phyloP scores from a whole-genome alignment of 2,797 vertebrate species.

The Nannoperca australis region DNA sequence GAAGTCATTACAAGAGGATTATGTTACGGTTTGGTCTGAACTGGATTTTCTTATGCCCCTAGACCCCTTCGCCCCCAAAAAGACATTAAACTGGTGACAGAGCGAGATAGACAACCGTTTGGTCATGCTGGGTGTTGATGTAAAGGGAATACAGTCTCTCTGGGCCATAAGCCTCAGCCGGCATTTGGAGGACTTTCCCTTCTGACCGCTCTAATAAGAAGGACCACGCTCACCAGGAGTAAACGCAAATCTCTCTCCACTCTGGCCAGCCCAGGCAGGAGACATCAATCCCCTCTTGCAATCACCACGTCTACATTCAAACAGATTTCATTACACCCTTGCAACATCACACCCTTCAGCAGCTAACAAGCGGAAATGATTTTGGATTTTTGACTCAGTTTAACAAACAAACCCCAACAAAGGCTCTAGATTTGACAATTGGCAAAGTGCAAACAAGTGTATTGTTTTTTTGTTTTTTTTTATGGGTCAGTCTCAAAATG shows the following conservation, averaged over 20 bases:
- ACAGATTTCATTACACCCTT: conserved; percentile 65
- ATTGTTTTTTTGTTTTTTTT: neutral
- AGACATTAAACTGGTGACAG: conserved; percentile 41
- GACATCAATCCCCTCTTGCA: conserved; percentile 69
- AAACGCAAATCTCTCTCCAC: conserved; percentile 71
- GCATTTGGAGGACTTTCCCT: conserved; percentile 43
- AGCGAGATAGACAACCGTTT: conserved; percentile 27
- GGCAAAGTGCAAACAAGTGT: conserved; percentile 21
- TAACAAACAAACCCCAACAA: conserved; percentile 21
- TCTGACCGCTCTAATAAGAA: conserved; percentile 59
- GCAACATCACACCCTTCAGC: conserved; percentile 54
- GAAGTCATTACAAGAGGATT: conserved; percentile 73
- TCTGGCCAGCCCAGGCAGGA: conserved; percentile 49
- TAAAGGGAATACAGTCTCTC: conserved; percentile 19
- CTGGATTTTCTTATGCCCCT: conserved; percentile 34
- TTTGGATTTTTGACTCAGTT: conserved; percentile 33
- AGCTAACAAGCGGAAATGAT: conserved; percentile 65
- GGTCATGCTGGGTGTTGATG: conserved; percentile 22
- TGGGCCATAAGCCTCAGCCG: conserved; percentile 30
- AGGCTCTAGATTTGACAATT: conserved; percentile 27
- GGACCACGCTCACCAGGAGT: conserved; percentile 64
- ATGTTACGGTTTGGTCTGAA: conserved; percentile 69
- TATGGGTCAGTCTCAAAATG: conserved; percentile 35
- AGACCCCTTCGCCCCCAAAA: neutral
- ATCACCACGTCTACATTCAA: conserved; percentile 65